phyloP scores from a whole-genome alignment of 2,888 invertebrate genomes.

The Melieria omissa region DNA sequence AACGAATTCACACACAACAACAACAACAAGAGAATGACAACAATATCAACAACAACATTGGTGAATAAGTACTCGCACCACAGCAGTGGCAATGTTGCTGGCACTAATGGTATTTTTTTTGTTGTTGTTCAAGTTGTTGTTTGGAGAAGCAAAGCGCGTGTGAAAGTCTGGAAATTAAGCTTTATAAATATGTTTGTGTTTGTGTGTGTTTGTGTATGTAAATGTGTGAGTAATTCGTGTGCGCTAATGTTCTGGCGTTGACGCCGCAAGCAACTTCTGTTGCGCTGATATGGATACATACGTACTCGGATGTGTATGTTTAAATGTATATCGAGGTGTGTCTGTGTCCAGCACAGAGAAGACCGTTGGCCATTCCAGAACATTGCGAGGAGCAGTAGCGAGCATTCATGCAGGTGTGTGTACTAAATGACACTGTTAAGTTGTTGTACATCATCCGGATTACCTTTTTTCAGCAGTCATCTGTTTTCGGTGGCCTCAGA shows the following conservation, averaged over 20 bases:
- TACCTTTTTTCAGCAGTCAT: too few relatives aligned
- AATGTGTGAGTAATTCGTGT: constrained; percentile 2
- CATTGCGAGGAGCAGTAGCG: too few relatives aligned
- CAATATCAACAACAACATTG: constrained; percentile 10
- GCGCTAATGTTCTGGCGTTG: constrained; percentile 9
- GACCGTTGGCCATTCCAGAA: too few relatives aligned
- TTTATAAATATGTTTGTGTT: constrained; percentile 14
- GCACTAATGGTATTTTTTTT: too few relatives aligned
- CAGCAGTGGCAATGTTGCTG: constrained; percentile 7
- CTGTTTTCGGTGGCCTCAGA: too few relatives aligned
- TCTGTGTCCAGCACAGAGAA: too few relatives aligned
- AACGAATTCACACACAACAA: neutral
- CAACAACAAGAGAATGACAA: constrained; percentile 9
- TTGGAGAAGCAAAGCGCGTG: constrained; percentile 19
- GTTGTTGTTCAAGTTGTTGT: too few relatives aligned
- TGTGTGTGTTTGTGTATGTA: constrained; percentile 1
- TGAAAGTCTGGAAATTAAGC: constrained; percentile 19
- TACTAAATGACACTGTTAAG: too few relatives aligned
- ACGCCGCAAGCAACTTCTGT: neutral
- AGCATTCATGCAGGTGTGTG: too few relatives aligned
- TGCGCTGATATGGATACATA: neutral
- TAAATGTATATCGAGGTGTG: neutral
- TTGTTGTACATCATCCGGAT: too few relatives aligned
- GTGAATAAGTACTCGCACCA: constrained; percentile 13
- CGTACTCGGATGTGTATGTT: neutral